These are phyloP conservation scores for Syrrhaptes paradoxus DNA, from an alignment of 2,113 vertebrate genomes.

Conservation along the genomic window DNA sequence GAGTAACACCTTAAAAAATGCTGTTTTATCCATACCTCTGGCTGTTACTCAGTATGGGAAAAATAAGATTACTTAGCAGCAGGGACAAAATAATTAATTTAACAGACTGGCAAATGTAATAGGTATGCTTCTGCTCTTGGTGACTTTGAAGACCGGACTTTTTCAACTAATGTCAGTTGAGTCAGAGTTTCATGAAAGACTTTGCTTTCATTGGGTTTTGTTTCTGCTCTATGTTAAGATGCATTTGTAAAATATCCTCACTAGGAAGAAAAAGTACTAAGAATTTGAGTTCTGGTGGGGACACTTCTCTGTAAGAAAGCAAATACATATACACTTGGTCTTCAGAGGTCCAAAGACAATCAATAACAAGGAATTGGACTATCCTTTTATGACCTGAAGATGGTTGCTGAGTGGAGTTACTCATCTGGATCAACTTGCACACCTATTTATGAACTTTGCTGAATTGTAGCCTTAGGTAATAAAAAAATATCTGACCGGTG, in stretches of 20 bases:
- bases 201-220: background rate
- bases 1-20: background rate
- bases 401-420: background rate
- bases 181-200: background rate
- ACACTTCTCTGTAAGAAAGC: background rate
- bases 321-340: background rate
- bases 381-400: background rate
- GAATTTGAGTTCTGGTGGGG: background rate
- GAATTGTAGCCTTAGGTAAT: background rate
- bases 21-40: background rate
- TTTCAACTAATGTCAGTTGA: background rate
- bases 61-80: background rate
- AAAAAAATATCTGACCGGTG: background rate
- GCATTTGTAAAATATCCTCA: background rate
- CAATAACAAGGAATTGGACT: background rate
- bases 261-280: background rate
- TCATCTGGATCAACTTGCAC: background rate
- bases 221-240: background rate
- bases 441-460: background rate
- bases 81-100: background rate
- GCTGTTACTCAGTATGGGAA: background rate
- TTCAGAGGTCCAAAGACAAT: background rate
- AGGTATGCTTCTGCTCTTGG: background rate
- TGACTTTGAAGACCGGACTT: background rate
- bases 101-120: background rate